Percentiles rank a stretch among this genome's conserved stretches.
phyloP scores from a whole-genome alignment of 2,113 vertebrate species.

The Actinemys pallida region DNA sequence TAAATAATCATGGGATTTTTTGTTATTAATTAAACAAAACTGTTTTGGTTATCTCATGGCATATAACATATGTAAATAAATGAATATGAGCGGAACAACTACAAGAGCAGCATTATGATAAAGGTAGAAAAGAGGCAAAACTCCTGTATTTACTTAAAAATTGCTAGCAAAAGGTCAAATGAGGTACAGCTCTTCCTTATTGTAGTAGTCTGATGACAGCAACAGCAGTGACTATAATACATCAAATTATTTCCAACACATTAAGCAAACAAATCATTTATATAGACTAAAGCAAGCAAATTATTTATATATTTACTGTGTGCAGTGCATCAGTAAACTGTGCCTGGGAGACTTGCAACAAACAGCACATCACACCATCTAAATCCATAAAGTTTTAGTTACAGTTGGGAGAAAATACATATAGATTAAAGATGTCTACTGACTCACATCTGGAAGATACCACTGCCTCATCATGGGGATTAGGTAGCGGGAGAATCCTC shows the following conservation, averaged over 20 bases:
- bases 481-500: neutral
- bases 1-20: neutral
- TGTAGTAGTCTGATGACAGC: slow-evolving; percentile 60
- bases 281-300: slow-evolving; percentile 67
- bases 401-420: slow-evolving; percentile 18
- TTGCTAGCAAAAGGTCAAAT: slow-evolving; percentile 45
- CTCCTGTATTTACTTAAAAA: slow-evolving; percentile 47
- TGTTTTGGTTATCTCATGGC: neutral
- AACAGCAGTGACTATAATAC: slow-evolving; percentile 48
- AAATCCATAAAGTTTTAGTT: slow-evolving; percentile 62
- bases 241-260: slow-evolving; percentile 78
- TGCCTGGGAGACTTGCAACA: slow-evolving; percentile 52
- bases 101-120: slow-evolving; percentile 22
- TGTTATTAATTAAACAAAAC: neutral
- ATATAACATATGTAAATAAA: neutral
- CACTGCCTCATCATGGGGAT: neutral
- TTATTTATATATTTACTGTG: slow-evolving; percentile 72
- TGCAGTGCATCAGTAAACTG: slow-evolving; percentile 60
- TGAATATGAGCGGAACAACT: slow-evolving; percentile 13
- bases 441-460: neutral
- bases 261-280: slow-evolving; percentile 79
- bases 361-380: slow-evolving; percentile 36
- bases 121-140: slow-evolving; percentile 38
- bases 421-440: slow-evolving; percentile 43
- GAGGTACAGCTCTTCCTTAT: slow-evolving; percentile 66